Percentiles rank a stretch among this genome's conserved stretches.
These are phyloP conservation scores for Phorcus lineatus DNA, from an alignment of 2,888 invertebrate genomes.

Conservation along the genomic window DNA sequence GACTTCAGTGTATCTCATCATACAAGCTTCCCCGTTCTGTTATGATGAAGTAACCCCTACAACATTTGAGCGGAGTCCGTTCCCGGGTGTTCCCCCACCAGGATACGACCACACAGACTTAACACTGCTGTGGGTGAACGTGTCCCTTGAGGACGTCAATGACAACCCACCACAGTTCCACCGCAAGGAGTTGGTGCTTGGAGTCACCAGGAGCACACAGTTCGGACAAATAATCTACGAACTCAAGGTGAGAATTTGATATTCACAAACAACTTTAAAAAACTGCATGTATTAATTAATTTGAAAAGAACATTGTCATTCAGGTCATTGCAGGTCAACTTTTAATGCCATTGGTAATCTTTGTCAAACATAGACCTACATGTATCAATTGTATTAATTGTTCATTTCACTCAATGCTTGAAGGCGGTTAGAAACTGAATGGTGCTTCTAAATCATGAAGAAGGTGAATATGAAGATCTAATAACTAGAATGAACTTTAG, in stretches of 20 bases:
- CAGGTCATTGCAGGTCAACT: too few species aligned
- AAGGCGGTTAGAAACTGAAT: too few species aligned
- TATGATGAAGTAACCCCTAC: slow-evolving; percentile 38
- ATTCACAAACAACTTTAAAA: too few species aligned
- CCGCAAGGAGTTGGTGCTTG: slow-evolving; percentile 89
- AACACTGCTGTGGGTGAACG: slow-evolving; percentile 60
- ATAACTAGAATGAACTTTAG: too few species aligned
- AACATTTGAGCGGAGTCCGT: neutral
- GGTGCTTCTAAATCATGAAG: too few species aligned
- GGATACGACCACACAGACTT: slow-evolving; percentile 27
- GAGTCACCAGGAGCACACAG: slow-evolving; percentile 93
- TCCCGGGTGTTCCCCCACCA: neutral
- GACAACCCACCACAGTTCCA: slow-evolving; percentile 92
- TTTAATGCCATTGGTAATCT: too few species aligned
- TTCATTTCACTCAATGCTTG: too few species aligned
- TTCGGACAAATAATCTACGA: slow-evolving; percentile 82
- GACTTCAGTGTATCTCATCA: slow-evolving; percentile 53
- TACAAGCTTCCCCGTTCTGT: slow-evolving; percentile 64
- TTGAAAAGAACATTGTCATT: too few species aligned
- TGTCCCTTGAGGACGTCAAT: slow-evolving; percentile 87
- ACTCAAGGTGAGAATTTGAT: slow-evolving; percentile 52
- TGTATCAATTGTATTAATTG: too few species aligned
- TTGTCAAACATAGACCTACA: too few species aligned
- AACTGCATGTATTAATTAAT: too few species aligned
- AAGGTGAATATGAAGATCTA: too few species aligned